Evolutionary conservation across 2,797 vertebrate species (phyloP), one percentile per base, ranked within the genome.

Genomic region (Liparis tanakae): DNA sequence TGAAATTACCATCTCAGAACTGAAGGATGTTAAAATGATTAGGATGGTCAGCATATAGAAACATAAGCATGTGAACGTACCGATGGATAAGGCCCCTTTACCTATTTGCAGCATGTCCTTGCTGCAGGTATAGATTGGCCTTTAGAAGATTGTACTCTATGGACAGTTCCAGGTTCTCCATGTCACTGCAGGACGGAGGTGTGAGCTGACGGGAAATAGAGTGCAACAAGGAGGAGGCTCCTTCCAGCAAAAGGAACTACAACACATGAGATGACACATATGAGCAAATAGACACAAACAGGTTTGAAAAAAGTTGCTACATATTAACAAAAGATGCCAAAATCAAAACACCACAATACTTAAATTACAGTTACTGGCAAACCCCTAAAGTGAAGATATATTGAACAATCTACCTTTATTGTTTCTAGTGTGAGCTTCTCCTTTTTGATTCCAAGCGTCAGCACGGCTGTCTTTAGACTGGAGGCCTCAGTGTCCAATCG

Each of bases 81-180:
- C 72, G 1, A 67, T 15, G 18, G 2, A 43, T 25, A 51, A 55
- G 10, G 25, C 4, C 3, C 1, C 7, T 1, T 4, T 60, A 96
- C 97, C 96, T 96, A 44, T 89, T 80, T 14, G 95, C 89, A n/a
- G 90, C 81, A 58, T 85, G 88, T 82, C 95, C 94, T 72, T 94
- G 95, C 89, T 97, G 96, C 76, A 96, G 89, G 85, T 91, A 93
- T 44, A 97, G 78, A 22, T 84, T 91, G 56, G 95, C 94, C 85
- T 95, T 91, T 10, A 96, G 94, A 79, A 99, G 95, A 80, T 86
- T 94, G 48, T 89, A 92, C 80, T 96, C 95, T 81, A 94, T 87
- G 14, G 89, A 71, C 39, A 91, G 64, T 87, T 99, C 96, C 76
- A 97, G 62, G 41, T 95, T 95, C 17, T 94, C 91, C 86, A 81